phyloP scores from a whole-genome alignment of 2,797 vertebrate species.

The Pterois miles region DNA sequence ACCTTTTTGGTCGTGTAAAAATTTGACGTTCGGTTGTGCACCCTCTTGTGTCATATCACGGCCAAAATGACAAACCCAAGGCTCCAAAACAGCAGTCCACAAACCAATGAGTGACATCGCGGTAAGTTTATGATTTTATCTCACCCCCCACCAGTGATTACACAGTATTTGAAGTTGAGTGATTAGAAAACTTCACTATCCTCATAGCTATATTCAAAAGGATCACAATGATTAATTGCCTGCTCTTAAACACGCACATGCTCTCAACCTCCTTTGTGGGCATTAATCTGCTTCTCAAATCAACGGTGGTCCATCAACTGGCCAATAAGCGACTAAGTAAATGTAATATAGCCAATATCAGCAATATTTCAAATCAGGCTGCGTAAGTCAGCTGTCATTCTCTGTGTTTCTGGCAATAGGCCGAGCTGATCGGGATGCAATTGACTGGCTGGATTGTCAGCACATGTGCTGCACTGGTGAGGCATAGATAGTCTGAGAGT shows the following conservation, averaged over 20 bases:
- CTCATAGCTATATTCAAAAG: not conserved
- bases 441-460: conserved; percentile 70
- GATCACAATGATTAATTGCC: conserved; percentile 7
- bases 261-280: not conserved
- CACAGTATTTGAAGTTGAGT: not conserved
- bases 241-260: not conserved
- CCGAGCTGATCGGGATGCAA: conserved; percentile 71
- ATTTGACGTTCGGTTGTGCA: too few relatives aligned
- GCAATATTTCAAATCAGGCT: conserved; percentile 44
- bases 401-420: conserved; percentile 37
- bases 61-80: too few relatives aligned
- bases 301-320: conserved; percentile 8
- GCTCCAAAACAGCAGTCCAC: too few relatives aligned
- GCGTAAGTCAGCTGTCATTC: conserved; percentile 43
- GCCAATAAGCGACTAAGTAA: not conserved
- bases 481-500: conserved; percentile 69
- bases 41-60: too few relatives aligned
- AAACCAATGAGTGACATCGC: too few relatives aligned
- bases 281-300: conserved; percentile 16
- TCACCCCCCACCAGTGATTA: not conserved
- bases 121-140: too few relatives aligned
- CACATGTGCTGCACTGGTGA: conserved; percentile 65
- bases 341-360: conserved; percentile 41
- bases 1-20: too few relatives aligned
- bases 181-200: conserved; percentile 3